Percentiles rank a stretch among this genome's conserved stretches.
These are phyloP conservation scores for Rousettus leschenaultii DNA, from an alignment of 2,113 vertebrate genomes.

Conservation along the genomic window DNA sequence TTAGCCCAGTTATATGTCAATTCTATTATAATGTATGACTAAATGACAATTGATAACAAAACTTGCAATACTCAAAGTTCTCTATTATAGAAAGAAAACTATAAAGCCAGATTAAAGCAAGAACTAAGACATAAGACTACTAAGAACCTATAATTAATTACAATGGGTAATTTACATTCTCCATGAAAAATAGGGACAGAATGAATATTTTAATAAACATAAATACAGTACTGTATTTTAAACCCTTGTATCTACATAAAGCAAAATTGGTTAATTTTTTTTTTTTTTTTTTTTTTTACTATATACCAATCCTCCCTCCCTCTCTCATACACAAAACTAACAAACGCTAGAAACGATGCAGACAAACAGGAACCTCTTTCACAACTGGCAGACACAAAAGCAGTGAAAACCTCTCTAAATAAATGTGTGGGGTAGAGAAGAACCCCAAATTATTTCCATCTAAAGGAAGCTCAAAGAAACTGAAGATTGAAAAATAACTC, in stretches of 20 bases:
- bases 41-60: conserved; percentile 17
- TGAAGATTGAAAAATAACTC: conserved; percentile 1
- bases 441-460: not conserved
- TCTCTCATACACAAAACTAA: not conserved
- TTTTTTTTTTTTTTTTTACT: not conserved
- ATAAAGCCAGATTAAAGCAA: conserved; percentile 25
- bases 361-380: not conserved
- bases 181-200: not conserved
- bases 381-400: not conserved
- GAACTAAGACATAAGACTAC: conserved; percentile 27
- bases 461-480: conserved; percentile 21
- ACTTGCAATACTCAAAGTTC: conserved; percentile 16
- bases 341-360: not conserved
- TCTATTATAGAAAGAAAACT: conserved; percentile 12
- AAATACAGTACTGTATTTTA: not conserved
- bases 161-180: not conserved
- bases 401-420: not conserved
- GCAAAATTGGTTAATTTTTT: not conserved
- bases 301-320: not conserved
- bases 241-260: not conserved
- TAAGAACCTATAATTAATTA: conserved; percentile 38
- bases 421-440: not conserved
- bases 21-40: not conserved
- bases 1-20: not conserved
- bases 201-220: conserved; percentile 11